These are phyloP conservation scores for Atopsyche davidsoni DNA, from an alignment of 1,140 invertebrate genomes.

Conservation along the genomic window DNA sequence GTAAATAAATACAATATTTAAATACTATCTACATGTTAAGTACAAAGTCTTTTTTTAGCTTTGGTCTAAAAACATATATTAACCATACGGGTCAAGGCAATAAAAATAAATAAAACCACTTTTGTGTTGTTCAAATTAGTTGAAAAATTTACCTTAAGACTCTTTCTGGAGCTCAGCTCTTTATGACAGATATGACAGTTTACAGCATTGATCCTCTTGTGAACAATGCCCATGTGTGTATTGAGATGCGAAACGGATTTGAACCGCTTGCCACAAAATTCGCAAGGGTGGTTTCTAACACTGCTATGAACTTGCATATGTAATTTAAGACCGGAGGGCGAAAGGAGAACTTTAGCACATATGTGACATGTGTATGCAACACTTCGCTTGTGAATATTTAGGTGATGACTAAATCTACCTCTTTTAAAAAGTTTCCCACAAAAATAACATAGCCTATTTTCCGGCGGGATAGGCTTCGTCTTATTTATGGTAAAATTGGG, in stretches of 20 bases:
- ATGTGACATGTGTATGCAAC: slow-evolving; percentile 6
- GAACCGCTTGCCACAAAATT: slow-evolving; percentile 10
- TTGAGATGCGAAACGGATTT: slow-evolving; percentile 10
- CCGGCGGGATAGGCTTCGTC: no score
- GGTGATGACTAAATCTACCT: slow-evolving; percentile 1
- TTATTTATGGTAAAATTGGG: no score
- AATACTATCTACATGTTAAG: no score
- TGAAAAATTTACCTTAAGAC: slow-evolving; percentile 11
- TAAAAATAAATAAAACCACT: no score
- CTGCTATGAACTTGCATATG: slow-evolving; percentile 5
- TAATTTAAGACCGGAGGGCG: slow-evolving; percentile 1
- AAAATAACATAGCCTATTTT: slow-evolving; percentile 3
- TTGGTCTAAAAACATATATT: no score
- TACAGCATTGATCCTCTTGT: slow-evolving; percentile 5
- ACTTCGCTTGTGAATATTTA: slow-evolving; percentile 9
- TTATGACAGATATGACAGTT: slow-evolving; percentile 9
- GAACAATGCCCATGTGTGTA: slow-evolving; percentile 9
- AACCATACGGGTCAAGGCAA: no score
- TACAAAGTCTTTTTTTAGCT: no score
- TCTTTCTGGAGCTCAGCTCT: slow-evolving; percentile 4
- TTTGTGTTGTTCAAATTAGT: no score
- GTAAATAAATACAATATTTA: no score
- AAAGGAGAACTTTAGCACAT: slow-evolving; percentile 10
- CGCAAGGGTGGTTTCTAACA: slow-evolving; percentile 6
- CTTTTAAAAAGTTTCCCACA: slow-evolving; percentile 12